phyloP scores from a whole-genome alignment of 2,797 vertebrate species.

The Rachycentron canadum region DNA sequence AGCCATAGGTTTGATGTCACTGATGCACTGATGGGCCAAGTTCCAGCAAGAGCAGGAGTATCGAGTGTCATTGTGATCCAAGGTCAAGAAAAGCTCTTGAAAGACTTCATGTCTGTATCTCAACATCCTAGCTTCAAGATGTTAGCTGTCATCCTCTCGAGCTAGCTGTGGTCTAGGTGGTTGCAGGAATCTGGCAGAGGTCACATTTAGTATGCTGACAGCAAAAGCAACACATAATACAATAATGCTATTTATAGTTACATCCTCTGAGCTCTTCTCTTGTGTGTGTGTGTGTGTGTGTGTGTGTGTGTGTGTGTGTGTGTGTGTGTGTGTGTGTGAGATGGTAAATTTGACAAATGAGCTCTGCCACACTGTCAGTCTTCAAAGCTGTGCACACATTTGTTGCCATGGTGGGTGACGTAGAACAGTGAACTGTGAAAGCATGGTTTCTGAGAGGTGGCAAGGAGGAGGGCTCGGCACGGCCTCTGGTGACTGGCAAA shows the following conservation, averaged over 20 bases:
- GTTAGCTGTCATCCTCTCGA: conserved; percentile 12
- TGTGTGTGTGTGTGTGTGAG: background rate
- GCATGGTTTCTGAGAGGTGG: conserved; percentile 37
- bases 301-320: background rate
- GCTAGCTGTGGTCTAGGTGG: conserved; percentile 65
- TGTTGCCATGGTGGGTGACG: conserved; percentile 76
- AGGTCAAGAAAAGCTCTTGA: conserved; percentile 39
- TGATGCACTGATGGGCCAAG: conserved; percentile 11
- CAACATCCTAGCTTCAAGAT: conserved; percentile 9
- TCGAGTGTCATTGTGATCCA: conserved; percentile 13
- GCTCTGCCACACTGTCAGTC: conserved; percentile 58
- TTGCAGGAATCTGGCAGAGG: conserved; percentile 52
- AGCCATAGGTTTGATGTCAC: conserved; percentile 14
- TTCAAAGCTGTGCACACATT: conserved; percentile 62
- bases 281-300: background rate
- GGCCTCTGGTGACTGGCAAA: conserved; percentile 39
- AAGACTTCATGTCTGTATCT: background rate
- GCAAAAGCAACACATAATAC: conserved; percentile 49
- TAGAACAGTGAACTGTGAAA: conserved; percentile 54
- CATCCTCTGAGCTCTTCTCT: conserved; percentile 37
- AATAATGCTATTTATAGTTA: conserved; percentile 74
- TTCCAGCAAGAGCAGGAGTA: conserved; percentile 27
- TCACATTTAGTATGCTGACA: conserved; percentile 62
- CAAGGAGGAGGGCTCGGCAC: conserved; percentile 2
- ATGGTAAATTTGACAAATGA: conserved; percentile 70